Base-by-base conservation (phyloP, 2,797 vertebrate genomes). In the Mus minutoides region DNA sequence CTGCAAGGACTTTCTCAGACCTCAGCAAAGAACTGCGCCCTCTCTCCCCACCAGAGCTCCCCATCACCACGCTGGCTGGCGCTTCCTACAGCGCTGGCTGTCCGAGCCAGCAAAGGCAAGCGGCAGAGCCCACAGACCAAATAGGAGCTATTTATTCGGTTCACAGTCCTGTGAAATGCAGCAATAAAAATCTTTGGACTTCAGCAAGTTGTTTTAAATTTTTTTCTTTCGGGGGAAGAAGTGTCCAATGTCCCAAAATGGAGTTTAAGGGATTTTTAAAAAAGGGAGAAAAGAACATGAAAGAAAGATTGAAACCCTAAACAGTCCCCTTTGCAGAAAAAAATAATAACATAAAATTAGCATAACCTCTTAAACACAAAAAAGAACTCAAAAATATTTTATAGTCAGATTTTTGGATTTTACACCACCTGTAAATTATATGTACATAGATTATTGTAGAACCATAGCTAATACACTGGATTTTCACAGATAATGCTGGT, bases 151-250 rank as follows among this genome's bases (percentile, higher is more conserved):
- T 99, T 99, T 99, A 99, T 99, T 99, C 98, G 97, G 99, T 99
- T 99, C 99, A 99, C 99, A 99, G 99, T 99, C 98, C 98, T 99
- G 99, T 99, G 99, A 99, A 98, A 99, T 99, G 99, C 99, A 99
- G 99, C 99, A 99, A 99, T 99, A 99, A 99, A 98, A 99, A 99
- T 99, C 99, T 99, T 99, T 99, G 99, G 99, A 99, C 99, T 99
- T 99, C 98, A 99, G 99, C 99, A 99, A 99, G 97, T 99, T 98
- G 98, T 98, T 99, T 98, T 60, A 90, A 98, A 97, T 97, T 96
- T 97, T 97, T 98, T 98, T 98, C 98, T 98, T 98, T 98, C 97
- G 98, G 99, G 98, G 98, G 94, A 26, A 26, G 98, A 19, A 99
- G 98, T 95, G 98, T 99, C 98, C 98, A 96, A 99, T 98, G 98